Percentiles rank a stretch among this genome's conserved stretches.
phyloP scores from a whole-genome alignment of 1,140 invertebrate genomes.

The Laupala kohalensis region DNA sequence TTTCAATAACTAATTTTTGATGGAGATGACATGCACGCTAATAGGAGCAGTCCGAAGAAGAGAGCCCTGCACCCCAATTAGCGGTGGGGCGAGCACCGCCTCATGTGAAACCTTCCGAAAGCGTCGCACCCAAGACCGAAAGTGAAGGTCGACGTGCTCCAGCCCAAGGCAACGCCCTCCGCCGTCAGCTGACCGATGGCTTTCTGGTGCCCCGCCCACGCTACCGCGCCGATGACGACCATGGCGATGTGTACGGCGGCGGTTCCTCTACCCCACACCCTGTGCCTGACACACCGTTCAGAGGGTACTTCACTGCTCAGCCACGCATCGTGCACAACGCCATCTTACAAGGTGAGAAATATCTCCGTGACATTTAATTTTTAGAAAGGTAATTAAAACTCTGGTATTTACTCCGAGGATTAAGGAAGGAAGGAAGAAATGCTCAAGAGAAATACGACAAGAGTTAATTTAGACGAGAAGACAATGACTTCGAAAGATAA shows the following conservation, averaged over 20 bases:
- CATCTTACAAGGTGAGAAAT: slow-evolving; percentile 1
- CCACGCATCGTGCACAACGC: slow-evolving; percentile 2
- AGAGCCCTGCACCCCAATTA: not conserved
- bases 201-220: not conserved
- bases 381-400: no score
- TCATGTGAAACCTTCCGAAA: not conserved
- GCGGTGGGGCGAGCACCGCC: not conserved
- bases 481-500: no score
- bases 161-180: slow-evolving; percentile 2
- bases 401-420: no score
- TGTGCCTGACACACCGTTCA: slow-evolving; percentile 3
- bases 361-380: no score
- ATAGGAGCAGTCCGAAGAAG: not conserved
- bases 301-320: not conserved
- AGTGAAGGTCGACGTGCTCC: not conserved
- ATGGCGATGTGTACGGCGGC: slow-evolving; percentile 9
- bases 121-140: not conserved
- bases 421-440: no score
- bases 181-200: slow-evolving; percentile 4
- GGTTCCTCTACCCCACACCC: not conserved
- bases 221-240: slow-evolving; percentile 1
- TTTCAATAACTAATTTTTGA: no score
- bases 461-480: no score
- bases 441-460: no score
- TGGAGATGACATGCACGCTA: no score